Percentiles rank a stretch among this genome's conserved stretches.
These are phyloP conservation scores for Neomorphus geoffroyi DNA, from an alignment of 2,797 vertebrate genomes.

Conservation along the genomic window DNA sequence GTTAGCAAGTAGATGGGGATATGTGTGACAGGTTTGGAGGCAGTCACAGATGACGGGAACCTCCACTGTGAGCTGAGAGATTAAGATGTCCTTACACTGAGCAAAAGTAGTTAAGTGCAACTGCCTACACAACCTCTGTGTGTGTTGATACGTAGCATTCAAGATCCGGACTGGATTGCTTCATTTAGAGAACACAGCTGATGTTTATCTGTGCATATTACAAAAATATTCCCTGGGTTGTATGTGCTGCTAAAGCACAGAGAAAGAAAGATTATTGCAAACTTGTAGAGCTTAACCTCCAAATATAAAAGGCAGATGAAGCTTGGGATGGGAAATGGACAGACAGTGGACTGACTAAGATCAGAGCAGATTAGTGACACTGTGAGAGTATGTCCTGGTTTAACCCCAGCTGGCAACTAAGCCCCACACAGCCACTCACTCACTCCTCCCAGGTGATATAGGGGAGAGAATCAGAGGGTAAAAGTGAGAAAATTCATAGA, in stretches of 20 bases:
- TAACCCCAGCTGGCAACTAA: neutral
- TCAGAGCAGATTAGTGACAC: neutral
- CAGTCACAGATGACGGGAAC: neutral
- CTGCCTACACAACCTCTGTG: neutral
- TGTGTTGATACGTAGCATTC: neutral
- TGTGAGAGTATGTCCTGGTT: neutral
- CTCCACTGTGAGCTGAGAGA: neutral
- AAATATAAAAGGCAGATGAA: neutral
- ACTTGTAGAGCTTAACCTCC: neutral
- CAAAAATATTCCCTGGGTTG: neutral
- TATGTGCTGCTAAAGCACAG: neutral
- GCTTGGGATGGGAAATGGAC: neutral
- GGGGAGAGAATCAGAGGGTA: neutral
- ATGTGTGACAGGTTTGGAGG: neutral
- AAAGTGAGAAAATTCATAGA: neutral
- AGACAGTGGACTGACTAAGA: neutral
- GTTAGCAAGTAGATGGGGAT: neutral
- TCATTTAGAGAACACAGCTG: neutral
- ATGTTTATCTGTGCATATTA: neutral
- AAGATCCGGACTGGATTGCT: neutral
- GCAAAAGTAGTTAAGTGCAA: neutral
- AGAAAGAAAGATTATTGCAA: neutral
- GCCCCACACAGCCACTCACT: accelerated
- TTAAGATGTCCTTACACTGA: neutral
- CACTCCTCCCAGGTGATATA: too few species aligned